phyloP scores from a whole-genome alignment of 2,888 invertebrate species.

The Arge pagana region DNA sequence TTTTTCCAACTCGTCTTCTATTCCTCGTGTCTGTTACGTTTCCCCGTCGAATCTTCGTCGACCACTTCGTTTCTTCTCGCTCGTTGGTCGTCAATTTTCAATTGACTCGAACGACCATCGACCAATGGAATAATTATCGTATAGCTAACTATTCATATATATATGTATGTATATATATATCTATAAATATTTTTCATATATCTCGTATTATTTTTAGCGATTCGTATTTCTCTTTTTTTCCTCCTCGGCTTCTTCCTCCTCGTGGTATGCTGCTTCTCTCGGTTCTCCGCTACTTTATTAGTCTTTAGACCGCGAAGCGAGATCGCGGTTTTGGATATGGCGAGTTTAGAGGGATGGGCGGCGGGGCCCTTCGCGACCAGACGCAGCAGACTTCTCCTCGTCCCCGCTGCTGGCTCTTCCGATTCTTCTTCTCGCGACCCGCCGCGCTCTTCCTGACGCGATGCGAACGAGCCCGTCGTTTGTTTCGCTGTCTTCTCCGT shows the following conservation, averaged over 20 bases:
- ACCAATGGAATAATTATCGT: no score
- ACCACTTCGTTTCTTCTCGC: no score
- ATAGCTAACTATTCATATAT: slow-evolving; percentile 24
- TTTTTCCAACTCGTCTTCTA: no score
- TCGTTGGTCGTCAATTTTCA: no score
- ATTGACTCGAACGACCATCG: no score
- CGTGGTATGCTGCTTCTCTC: no score
- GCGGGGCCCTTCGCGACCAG: no score
- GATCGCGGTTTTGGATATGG: slow-evolving; percentile 34
- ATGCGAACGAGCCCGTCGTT: background rate
- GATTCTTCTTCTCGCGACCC: slow-evolving; percentile 10
- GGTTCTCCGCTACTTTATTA: no score
- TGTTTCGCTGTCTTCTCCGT: slow-evolving; percentile 8
- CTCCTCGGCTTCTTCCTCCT: no score
- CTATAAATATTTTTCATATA: slow-evolving; percentile 45
- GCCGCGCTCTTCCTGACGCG: slow-evolving; percentile 1
- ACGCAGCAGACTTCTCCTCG: no score
- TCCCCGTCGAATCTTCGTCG: no score
- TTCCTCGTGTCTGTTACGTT: no score
- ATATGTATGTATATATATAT: slow-evolving; percentile 46
- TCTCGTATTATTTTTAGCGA: background rate
- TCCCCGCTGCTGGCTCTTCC: slow-evolving; percentile 2
- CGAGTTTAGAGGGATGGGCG: slow-evolving; percentile 25
- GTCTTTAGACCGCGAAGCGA: slow-evolving; percentile 19
- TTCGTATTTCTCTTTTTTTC: background rate